A percentile compares a stretch with the other conserved stretches of the same genome.
phyloP scores from a whole-genome alignment of 2,113 vertebrate genomes.

The Chelonoidis abingdonii region DNA sequence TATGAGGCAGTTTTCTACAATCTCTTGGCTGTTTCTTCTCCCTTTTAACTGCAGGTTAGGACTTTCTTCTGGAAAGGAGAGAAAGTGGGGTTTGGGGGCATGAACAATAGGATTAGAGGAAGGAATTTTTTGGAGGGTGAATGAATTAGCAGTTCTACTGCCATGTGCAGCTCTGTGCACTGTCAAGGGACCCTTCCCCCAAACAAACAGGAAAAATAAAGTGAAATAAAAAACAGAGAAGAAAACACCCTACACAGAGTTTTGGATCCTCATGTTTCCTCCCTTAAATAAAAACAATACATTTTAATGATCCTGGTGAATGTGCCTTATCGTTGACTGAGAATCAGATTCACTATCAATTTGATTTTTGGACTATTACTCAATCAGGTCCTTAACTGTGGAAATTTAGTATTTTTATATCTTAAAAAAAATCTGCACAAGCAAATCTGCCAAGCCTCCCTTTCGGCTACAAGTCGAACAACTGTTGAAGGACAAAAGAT shows the following conservation, averaged over 20 bases:
- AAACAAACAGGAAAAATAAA: background rate
- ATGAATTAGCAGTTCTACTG: background rate
- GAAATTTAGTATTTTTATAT: constrained; percentile 64
- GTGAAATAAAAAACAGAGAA: background rate
- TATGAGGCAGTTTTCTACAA: background rate
- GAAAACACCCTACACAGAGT: background rate
- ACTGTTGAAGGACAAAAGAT: constrained; percentile 81
- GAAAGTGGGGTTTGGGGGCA: background rate
- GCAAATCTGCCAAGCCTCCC: constrained; percentile 61
- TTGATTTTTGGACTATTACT: constrained; percentile 66
- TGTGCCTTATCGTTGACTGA: constrained; percentile 56
- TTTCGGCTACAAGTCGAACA: constrained; percentile 80
- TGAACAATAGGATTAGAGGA: background rate
- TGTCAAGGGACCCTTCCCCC: background rate
- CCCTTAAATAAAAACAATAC: constrained; percentile 61
- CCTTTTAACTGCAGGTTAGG: background rate
- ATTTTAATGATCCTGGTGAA: constrained; percentile 50
- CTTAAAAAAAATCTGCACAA: constrained; percentile 47
- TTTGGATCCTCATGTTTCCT: background rate
- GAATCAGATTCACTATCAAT: constrained; percentile 66
- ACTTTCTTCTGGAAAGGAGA: background rate
- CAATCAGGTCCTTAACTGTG: constrained; percentile 57
- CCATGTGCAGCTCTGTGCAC: background rate
- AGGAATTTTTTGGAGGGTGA: background rate
- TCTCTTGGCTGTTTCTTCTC: background rate